Percentiles rank a stretch among this genome's conserved stretches.
Evolutionary conservation across 2,888 invertebrate species (phyloP).

Genomic region (Acanthosoma haemorrhoidale): DNA sequence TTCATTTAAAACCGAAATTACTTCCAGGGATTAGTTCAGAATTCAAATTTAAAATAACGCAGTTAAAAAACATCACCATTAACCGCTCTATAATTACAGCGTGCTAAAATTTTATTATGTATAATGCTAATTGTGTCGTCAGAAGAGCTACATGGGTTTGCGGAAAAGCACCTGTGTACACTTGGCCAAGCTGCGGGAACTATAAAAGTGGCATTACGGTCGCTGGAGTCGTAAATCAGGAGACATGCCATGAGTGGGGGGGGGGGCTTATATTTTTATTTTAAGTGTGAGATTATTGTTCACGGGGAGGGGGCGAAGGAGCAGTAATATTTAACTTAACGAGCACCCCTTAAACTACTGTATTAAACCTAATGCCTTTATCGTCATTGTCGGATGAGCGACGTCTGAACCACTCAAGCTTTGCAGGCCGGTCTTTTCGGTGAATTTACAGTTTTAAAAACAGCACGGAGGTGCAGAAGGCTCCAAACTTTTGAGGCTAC

Average conservation of each 20-base stretch:
- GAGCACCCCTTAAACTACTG: constrained; percentile 4
- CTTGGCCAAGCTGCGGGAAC: background rate
- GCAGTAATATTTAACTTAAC: constrained; percentile 13
- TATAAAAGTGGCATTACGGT: constrained; percentile 5
- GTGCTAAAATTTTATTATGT: no score
- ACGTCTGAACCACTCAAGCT: no score
- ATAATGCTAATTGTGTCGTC: background rate
- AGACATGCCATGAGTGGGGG: no score
- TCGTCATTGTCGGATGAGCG: background rate
- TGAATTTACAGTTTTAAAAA: no score
- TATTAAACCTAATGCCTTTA: constrained; percentile 5
- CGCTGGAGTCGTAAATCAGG: background rate
- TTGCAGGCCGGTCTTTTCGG: no score
- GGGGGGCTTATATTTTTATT: constrained; percentile 10
- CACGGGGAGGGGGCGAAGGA: background rate
- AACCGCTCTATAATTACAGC: no score
- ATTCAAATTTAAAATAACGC: no score
- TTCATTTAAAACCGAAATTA: no score
- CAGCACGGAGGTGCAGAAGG: no score
- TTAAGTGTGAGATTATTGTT: background rate
- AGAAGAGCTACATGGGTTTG: background rate
- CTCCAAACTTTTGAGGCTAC: no score
- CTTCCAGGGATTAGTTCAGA: no score
- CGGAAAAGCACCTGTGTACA: background rate
- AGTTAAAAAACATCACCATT: no score